Percentiles rank a stretch among this genome's conserved stretches.
These are phyloP conservation scores for human (Homo sapiens) DNA, from an alignment of 2,113 vertebrate genomes.

Conservation along the genomic window DNA sequence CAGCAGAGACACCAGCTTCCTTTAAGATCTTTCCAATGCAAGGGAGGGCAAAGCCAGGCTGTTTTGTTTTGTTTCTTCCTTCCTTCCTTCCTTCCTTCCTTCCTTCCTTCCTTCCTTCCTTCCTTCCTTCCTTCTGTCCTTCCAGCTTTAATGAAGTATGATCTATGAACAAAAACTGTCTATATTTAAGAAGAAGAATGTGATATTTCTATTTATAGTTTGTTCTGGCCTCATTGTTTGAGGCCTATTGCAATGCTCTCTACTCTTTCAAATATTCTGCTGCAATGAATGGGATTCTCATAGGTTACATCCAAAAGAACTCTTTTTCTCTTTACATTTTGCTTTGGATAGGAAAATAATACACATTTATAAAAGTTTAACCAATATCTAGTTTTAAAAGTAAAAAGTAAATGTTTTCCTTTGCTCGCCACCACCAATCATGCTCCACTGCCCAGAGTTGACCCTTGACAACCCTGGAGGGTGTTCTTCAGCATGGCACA, in stretches of 20 bases:
- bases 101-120: too few species aligned
- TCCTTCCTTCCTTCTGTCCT: background rate
- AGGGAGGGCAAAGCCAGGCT: background rate
- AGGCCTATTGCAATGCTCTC: background rate
- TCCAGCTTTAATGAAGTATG: background rate
- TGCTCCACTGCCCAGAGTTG: background rate
- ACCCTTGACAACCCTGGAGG: too few species aligned
- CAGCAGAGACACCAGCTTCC: background rate
- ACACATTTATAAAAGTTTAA: background rate
- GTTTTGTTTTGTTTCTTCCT: fast-evolving
- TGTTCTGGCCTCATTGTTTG: background rate
- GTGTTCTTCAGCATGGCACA: fast-evolving
- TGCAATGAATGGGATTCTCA: background rate
- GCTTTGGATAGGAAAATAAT: background rate
- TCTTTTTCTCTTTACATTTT: background rate
- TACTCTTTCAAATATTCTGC: background rate
- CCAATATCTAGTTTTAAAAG: background rate
- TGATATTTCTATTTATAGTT: background rate
- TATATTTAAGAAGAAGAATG: background rate
- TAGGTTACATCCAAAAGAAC: background rate
- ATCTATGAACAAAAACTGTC: background rate
- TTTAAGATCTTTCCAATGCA: background rate
- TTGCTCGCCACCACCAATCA: background rate
- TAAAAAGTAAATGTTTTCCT: background rate
- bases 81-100: too few species aligned